These are phyloP conservation scores for Noctua janthina DNA, from an alignment of 2,888 invertebrate species.

Conservation along the genomic window DNA sequence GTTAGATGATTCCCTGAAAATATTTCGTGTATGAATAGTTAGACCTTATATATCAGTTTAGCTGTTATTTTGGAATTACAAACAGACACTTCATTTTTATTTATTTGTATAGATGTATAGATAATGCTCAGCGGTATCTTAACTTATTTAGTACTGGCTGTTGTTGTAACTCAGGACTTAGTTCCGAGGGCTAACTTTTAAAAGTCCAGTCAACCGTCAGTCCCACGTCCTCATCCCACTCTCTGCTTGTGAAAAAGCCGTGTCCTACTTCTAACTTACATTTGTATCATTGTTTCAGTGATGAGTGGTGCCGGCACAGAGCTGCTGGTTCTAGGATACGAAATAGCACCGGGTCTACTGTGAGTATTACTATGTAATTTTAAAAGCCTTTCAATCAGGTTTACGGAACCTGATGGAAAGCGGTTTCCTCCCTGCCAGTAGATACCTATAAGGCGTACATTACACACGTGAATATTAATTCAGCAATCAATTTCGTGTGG, in stretches of 20 bases:
- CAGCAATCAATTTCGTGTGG: background rate
- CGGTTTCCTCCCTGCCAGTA: background rate
- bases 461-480: background rate
- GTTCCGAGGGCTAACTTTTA: background rate
- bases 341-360: slow-evolving; percentile 85
- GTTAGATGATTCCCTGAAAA: too few species aligned
- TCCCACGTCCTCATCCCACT: background rate
- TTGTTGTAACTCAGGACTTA: background rate
- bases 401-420: background rate
- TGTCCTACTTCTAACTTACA: background rate
- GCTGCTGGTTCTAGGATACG: slow-evolving; percentile 82
- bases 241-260: too few species aligned
- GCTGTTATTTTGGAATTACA: background rate
- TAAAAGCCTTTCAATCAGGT: background rate
- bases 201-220: background rate
- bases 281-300: slow-evolving; percentile 74
- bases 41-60: too few species aligned
- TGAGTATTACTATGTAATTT: slow-evolving; percentile 75
- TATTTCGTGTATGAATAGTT: too few species aligned
- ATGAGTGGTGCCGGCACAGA: slow-evolving; percentile 88
- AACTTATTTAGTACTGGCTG: background rate
- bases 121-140: background rate
- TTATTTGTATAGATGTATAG: background rate
- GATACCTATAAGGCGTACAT: background rate
- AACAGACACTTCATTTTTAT: background rate